Base-by-base conservation (phyloP, 1,140 invertebrate species). In the Wiebesia pumilae region DNA sequence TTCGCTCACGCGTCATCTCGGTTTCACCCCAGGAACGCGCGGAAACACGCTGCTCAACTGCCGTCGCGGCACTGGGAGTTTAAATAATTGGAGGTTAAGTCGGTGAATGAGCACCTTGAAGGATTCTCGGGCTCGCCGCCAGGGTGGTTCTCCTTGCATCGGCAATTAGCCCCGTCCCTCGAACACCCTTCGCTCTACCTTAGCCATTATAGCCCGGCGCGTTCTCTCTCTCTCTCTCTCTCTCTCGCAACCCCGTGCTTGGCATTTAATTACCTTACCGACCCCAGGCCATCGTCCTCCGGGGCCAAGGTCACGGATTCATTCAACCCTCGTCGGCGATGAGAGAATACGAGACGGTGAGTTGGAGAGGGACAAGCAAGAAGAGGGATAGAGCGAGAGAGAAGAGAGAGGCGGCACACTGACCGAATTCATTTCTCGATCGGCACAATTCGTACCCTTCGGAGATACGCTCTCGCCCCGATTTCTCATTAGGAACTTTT, bases 221-320 rank as follows among this genome's bases (percentile, higher is more conserved):
- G 75, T 30, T 35, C 38, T 14, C 3, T 14, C 30, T 73, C 16
- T 33, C 10, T 69, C 67, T 69, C 67, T 35, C 67, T 35, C 67
- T 69, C 65, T 24, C 16, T 71, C 67, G 89, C 92, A 92, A 93
- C 92, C 92, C 92, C 92, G 90, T 93, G 91, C 92, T 90, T 90
- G 90, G 92, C 91, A 93, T 93, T 93, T 93, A 93, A 93, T 93
- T 93, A 93, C 92, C 92, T 93, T 90, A 89, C 91, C 84, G 77
- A 85, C 91, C 92, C 92, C 91, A 92, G 91, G 92, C 90, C 89
- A 90, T 90, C 89, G 90, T 89, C 90, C 91, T 91, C 91, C 89
- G 90, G 87, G 92, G 92, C 92, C 93, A 93, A 93, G 93, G 93
- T 93, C 92, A 91, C 91, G 91, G 92, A 91, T 85, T 90, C 92